phyloP scores from a whole-genome alignment of 2,888 invertebrate genomes.

The Eupithecia subfuscata region DNA sequence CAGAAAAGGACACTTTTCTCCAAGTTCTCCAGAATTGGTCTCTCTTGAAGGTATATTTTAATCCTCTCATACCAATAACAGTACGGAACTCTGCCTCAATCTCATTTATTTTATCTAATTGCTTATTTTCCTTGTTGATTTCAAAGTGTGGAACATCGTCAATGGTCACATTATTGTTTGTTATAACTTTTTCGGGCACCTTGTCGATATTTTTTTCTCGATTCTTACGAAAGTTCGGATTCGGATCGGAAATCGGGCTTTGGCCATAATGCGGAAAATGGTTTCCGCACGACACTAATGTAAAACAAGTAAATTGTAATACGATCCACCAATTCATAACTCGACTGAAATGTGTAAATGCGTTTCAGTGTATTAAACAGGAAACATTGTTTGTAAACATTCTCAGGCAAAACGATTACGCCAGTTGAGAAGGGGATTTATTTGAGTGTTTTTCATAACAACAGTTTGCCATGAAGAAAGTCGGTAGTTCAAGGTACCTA shows the following conservation, averaged over 20 bases:
- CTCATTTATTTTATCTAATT: conserved; percentile 38
- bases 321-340: conserved; percentile 22
- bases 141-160: conserved; percentile 56
- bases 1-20: conserved; percentile 54
- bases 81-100: conserved; percentile 59
- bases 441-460: neutral
- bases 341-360: conserved; percentile 9
- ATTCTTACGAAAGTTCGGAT: neutral
- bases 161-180: conserved; percentile 48
- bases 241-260: neutral
- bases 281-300: conserved; percentile 16
- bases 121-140: conserved; percentile 30
- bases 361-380: neutral
- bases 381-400: conserved; percentile 38
- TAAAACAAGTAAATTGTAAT: conserved; percentile 14
- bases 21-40: conserved; percentile 68
- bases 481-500: too few species aligned
- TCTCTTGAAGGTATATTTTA: conserved; percentile 63
- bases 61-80: conserved; percentile 58
- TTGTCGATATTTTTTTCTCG: neutral
- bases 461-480: neutral
- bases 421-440: neutral
- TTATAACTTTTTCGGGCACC: too few species aligned
- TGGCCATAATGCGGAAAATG: conserved; percentile 33
- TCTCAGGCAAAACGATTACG: neutral